These are phyloP conservation scores for Psococerastis gibbosa DNA, from an alignment of 2,888 invertebrate genomes.

Conservation along the genomic window DNA sequence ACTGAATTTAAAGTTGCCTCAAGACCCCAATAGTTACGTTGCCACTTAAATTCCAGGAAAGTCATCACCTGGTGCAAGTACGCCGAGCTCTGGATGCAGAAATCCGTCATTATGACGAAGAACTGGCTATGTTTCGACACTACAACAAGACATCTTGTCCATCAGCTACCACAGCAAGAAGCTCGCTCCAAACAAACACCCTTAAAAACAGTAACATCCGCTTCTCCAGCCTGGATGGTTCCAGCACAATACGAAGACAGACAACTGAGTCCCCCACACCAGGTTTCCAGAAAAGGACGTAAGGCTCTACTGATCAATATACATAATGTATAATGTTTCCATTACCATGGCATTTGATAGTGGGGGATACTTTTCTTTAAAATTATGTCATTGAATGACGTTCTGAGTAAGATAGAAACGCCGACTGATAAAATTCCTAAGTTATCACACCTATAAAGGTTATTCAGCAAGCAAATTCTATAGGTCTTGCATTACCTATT, in stretches of 20 bases:
- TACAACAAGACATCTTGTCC: slow-evolving; percentile 5
- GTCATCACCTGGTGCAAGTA: slow-evolving; percentile 4
- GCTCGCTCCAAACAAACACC: neutral
- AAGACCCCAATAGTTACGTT: too few relatives aligned
- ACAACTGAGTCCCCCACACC: slow-evolving; percentile 3
- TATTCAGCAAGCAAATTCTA: too few relatives aligned
- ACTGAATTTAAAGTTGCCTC: too few relatives aligned
- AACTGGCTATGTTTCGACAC: slow-evolving; percentile 9
- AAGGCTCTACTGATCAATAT: too few relatives aligned
- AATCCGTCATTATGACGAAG: slow-evolving; percentile 9
- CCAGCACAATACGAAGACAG: neutral
- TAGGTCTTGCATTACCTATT: too few relatives aligned
- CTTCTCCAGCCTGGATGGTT: slow-evolving; percentile 6
- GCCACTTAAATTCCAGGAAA: slow-evolving; percentile 1
- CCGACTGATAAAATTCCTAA: too few relatives aligned
- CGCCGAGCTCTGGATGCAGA: slow-evolving; percentile 4
- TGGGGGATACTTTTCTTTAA: too few relatives aligned
- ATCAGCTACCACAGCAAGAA: neutral
- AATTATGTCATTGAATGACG: too few relatives aligned
- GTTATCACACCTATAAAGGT: too few relatives aligned
- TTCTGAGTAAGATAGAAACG: too few relatives aligned
- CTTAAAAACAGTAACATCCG: neutral
- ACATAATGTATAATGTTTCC: too few relatives aligned
- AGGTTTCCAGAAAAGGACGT: slow-evolving; percentile 4
- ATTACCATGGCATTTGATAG: too few relatives aligned